Evolutionary conservation across 92 coral and sea anemone genomes (phyloP).

Genomic region (Palythoa grandis): DNA sequence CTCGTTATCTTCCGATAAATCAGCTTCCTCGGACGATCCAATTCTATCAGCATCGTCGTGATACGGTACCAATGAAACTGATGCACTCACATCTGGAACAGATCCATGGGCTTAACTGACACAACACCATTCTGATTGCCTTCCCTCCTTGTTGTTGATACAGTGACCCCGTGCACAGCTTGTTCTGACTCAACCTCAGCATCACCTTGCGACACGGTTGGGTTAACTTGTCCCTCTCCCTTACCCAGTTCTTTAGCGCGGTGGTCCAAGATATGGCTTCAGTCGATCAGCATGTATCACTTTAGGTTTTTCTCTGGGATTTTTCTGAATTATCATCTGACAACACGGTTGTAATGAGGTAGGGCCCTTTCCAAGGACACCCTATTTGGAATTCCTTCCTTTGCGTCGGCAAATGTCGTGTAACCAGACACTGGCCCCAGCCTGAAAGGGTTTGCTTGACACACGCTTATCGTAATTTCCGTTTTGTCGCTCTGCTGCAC

Average conservation of each 20-base stretch:
- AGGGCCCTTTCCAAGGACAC: background rate
- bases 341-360: no score
- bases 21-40: no score
- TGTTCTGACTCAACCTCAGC: background rate
- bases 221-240: background rate
- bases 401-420: background rate
- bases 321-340: no score
- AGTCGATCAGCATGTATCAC: no score
- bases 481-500: no score
- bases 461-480: no score
- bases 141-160: background rate
- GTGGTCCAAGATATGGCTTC: no score
- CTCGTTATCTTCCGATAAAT: background rate
- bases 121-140: background rate
- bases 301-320: no score
- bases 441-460: background rate
- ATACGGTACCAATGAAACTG: background rate
- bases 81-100: background rate
- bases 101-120: background rate
- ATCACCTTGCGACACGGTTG: background rate
- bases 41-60: no score
- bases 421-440: background rate
- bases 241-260: background rate
- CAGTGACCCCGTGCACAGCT: background rate
- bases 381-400: background rate